Base-by-base conservation (phyloP, 2,888 invertebrate genomes). In the Boloria selene region DNA sequence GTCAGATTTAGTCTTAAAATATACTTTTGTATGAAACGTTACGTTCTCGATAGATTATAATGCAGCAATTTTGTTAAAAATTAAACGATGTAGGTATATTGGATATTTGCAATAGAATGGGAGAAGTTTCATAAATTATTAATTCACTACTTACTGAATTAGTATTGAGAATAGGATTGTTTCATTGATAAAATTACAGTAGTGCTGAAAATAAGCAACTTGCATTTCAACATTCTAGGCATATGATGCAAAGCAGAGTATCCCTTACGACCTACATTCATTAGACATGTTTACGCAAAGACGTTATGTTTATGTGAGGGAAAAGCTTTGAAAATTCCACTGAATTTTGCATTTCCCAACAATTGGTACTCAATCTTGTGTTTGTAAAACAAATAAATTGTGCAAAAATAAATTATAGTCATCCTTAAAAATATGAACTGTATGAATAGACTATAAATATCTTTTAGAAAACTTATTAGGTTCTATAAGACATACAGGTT, bases 271-370 rank as follows among this genome's bases (percentile, higher is more conserved):
- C 84, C 84, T 72, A 77, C 71, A 75, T 79, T 64, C 44, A 17
- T 67, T 69, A 77, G 74, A 77, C 75, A 69, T 69, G 82, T 81
- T 79, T 79, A 81, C 72, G 73, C 76, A 76, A 74, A 71, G 18
- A 47, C 18, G 50, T 50, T 55, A 52, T 66, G 63, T 68, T 62
- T 47, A 61, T 53, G 44, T 53, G 49, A 61, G 49, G 49, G 47
- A 53, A 58, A 64, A 66, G 49, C 59, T 62, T 54, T 59, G 64
- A 50, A 54, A 38, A 51, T 59, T 61, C 56, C 58, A 58, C 58
- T 56, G 38, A 64, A 51, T 31, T 64, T 49, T 55, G 55, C 49
- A 49, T 22, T 31, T 16, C 51, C 51, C 51, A 49, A 64, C 42
- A 26, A 18, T 16, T 56, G 10, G 22, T 22, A 22, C 22, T 22